Base-by-base conservation (phyloP, 1,140 invertebrate species). In the Apis mellifera region DNA sequence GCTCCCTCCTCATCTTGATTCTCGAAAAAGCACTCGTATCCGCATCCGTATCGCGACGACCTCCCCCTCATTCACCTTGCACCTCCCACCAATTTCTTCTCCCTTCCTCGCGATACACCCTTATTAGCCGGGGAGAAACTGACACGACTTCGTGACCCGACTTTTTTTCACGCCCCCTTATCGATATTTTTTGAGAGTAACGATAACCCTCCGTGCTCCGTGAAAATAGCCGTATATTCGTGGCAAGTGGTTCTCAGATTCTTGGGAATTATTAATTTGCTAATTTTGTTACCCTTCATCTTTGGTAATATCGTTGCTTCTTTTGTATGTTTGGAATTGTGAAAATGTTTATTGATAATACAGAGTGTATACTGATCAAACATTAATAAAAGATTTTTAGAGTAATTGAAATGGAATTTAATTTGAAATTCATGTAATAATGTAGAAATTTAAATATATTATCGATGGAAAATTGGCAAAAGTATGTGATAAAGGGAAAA, bases 81-180 rank as follows among this genome's bases (percentile, higher is more conserved):
- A n/a, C n/a, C 42, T 59, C 50, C 78, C 42, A 48, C 78, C 77
- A 79, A 72, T 72, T 79, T 79, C 59, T 50, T 66, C 9, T 48
- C 48, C 23, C 32, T 15, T 48, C 48, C 48, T n/a, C 55, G 69
- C 57, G 78, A 73, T 79, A 79, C 69, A 9, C 69, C 65, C 69
- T 79, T 79, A 79, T 79, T 73, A 79, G 50, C 69, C 78, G 69
- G 26, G 26, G 32, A 42, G 5, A 62, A 72, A 72, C 68, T 54
- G 77, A 79, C 77, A 42, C 69, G 68, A n/a, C n/a, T 42, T 79
- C 77, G 77, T 72, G 77, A 79, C 77, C 64, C 57, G 77, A 79
- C 57, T 79, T 70, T 70, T 70, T 59, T 15, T 13, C 55, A 0
- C n/a, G 32, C 1, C 2, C 23, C 65, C 21, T 78, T 26, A 59